Evolutionary conservation across 1,140 invertebrate species (phyloP).

Genomic region (Papilio xuthus): DNA sequence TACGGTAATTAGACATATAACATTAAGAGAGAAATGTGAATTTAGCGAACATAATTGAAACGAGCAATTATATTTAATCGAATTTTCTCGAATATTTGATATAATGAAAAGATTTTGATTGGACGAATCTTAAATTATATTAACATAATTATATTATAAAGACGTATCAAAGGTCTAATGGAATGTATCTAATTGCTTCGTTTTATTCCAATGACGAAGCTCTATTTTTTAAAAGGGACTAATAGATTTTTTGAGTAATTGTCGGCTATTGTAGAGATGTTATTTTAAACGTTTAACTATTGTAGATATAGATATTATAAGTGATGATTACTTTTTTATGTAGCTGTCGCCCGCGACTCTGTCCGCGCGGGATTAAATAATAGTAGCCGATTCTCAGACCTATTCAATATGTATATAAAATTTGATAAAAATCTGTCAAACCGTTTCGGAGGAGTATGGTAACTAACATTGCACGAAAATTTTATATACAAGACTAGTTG

Average conservation of each 20-base stretch:
- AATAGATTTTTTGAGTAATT: conserved; percentile 16
- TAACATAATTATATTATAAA: conserved; percentile 45
- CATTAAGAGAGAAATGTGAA: conserved; percentile 14
- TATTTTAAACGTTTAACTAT: not conserved
- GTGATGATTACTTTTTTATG: not conserved
- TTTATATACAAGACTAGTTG: too few relatives aligned
- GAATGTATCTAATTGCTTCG: conserved; percentile 42
- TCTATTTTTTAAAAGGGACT: not conserved
- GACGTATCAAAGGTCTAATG: conserved; percentile 40
- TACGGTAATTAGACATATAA: conserved; percentile 27
- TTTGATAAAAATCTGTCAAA: too few relatives aligned
- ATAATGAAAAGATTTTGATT: conserved; percentile 37
- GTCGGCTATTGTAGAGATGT: not conserved
- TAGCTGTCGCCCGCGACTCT: too few relatives aligned
- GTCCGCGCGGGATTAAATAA: too few relatives aligned
- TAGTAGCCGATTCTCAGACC: too few relatives aligned
- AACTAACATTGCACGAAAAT: too few relatives aligned
- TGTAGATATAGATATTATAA: not conserved
- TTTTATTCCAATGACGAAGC: conserved; percentile 40
- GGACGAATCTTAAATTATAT: conserved; percentile 36
- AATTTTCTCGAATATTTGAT: conserved; percentile 36
- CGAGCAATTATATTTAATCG: conserved; percentile 35
- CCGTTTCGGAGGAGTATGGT: too few relatives aligned
- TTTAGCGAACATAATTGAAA: conserved; percentile 19
- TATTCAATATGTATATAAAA: too few relatives aligned